Evolutionary conservation across 1,140 invertebrate species (phyloP), one percentile per base, ranked within the genome.

Genomic region (Polypedilum vanderplanki): DNA sequence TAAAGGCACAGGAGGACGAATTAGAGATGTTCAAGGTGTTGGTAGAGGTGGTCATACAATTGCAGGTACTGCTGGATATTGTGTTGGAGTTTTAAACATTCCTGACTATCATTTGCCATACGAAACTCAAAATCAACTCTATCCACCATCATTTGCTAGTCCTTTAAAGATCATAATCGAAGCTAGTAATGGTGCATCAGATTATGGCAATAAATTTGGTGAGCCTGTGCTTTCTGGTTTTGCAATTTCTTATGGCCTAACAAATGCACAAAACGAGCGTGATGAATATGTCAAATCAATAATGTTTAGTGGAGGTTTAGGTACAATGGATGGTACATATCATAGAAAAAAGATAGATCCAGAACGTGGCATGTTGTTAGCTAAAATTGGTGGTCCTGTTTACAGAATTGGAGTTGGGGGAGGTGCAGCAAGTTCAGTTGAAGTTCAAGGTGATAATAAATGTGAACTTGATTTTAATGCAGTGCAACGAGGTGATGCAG

Each of bases 201-300:
- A 99, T 84, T 99, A 99, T 85, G 97, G 97, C 5, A 99, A 99
- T 81, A 99, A 99, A 85, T 99, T 99, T 86, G 97, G 97, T 0
- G 97, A 99, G 82, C 97, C 97, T 3, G 86, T 99, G 1, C 88
- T 99, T 75, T 84, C 86, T 79, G 97, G 97, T 24, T 99, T 98
- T 83, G 89, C 92, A 0, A 87, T 97, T 75, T 93, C 96, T 0
- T 99, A 95, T 83, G 97, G 97, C 8, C 84, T 94, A 78, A 83
- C 84, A 0, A 87, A 93, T 79, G 82, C 84, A 0, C 80, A 84
- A 46, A 87, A 88, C 41, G 87, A 90, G 77, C 84, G 96, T 74
- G 87, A 93, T 75, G 97, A 99, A 84, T 99, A 92, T 86, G 91
- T 99, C 0, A 99, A 99, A 81, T 97, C 97, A 0, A 98, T 99